Conservation (phyloP, 1,140 invertebrate genomes). For the Drosophila persimilis region DNA sequence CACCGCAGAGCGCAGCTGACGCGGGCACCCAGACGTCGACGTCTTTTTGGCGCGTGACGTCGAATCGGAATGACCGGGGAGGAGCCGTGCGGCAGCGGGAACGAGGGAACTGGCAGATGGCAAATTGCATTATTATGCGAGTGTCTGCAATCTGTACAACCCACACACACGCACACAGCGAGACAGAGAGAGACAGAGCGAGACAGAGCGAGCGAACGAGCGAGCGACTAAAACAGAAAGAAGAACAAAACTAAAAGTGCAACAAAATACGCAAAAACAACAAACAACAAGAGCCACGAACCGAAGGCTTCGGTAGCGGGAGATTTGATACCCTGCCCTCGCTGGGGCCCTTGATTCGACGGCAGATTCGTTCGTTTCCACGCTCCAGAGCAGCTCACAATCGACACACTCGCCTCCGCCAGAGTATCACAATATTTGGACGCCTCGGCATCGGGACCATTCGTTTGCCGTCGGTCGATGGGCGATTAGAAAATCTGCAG, state of each 20-base stretch:
- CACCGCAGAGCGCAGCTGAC: constrained; percentile 33
- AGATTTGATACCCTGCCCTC: neutral
- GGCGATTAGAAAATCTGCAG: constrained; percentile 47
- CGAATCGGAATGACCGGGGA: constrained; percentile 36
- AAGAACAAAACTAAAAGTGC: constrained; percentile 68
- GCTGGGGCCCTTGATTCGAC: too few species aligned
- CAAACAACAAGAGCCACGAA: constrained; percentile 28
- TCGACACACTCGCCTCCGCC: neutral
- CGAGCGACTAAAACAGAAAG: constrained; percentile 8
- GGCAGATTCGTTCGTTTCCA: too few species aligned
- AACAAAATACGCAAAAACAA: constrained; percentile 74
- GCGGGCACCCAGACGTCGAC: constrained; percentile 41
- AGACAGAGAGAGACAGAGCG: constrained; percentile 2
- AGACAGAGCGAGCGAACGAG: constrained; percentile 1
- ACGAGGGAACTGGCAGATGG: constrained; percentile 58
- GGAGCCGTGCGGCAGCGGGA: constrained; percentile 1
- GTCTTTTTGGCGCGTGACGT: constrained; percentile 81
- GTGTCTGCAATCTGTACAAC: constrained; percentile 80
- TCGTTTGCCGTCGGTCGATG: constrained; percentile 33
- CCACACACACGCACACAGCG: constrained; percentile 18
- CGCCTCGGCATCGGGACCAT: constrained; percentile 26
- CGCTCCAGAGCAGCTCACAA: too few species aligned
- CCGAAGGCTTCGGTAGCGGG: constrained; percentile 15
- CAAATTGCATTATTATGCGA: constrained; percentile 82
- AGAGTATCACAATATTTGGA: neutral